These are phyloP conservation scores for Cossypha niveicapilla DNA, from an alignment of 2,797 vertebrate species.

Conservation along the genomic window DNA sequence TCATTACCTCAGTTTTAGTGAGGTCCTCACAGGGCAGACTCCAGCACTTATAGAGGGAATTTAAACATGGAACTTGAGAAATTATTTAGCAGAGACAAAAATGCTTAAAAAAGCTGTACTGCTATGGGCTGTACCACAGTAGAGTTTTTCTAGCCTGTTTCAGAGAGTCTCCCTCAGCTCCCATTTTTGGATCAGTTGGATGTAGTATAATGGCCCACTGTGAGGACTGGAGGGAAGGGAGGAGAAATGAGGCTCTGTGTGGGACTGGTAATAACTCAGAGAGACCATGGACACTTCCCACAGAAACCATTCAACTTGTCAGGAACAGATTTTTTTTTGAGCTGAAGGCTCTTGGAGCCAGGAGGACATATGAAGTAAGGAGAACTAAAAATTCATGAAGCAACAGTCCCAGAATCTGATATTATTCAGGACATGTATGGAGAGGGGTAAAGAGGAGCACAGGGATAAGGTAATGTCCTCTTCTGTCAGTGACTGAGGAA, in stretches of 20 bases:
- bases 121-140: neutral
- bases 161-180: neutral
- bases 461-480: neutral
- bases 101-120: neutral
- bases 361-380: neutral
- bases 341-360: neutral
- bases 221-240: neutral
- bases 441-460: neutral
- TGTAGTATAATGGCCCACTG: constrained; percentile 8
- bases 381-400: neutral
- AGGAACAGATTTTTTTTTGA: neutral
- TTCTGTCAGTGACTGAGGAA: neutral
- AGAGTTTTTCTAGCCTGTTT: neutral
- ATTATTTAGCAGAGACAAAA: neutral
- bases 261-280: neutral
- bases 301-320: fast-evolving
- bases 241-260: neutral
- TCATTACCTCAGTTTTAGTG: neutral
- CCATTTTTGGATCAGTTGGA: neutral
- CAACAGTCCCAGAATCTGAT: neutral
- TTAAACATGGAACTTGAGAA: neutral
- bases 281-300: neutral
- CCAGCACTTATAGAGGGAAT: neutral
- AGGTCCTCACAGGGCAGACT: neutral
- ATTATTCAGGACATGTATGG: neutral